Evolutionary conservation across 2,797 vertebrate species (phyloP).

Genomic region (Meda fulgida): DNA sequence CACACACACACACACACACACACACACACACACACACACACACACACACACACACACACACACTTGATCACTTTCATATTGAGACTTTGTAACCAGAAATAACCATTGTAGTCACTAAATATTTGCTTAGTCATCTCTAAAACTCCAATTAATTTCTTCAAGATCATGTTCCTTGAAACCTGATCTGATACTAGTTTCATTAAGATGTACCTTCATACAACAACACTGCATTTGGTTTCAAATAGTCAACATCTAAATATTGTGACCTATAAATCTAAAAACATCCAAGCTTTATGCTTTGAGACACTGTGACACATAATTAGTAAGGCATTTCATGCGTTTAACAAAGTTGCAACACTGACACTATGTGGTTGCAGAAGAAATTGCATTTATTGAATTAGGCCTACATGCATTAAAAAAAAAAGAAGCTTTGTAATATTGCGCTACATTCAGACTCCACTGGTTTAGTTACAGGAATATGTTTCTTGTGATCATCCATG

Average conservation of each 20-base stretch:
- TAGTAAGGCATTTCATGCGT: not conserved
- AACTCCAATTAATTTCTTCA: not conserved
- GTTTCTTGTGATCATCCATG: not conserved
- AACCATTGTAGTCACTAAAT: not conserved
- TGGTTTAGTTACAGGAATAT: not conserved
- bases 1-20: too few relatives aligned
- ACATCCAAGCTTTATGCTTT: not conserved
- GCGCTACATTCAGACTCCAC: not conserved
- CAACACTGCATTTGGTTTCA: not conserved
- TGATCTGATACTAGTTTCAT: not conserved
- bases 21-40: too few relatives aligned
- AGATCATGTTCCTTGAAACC: not conserved
- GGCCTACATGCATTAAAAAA: too few relatives aligned
- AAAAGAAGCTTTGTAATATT: not conserved
- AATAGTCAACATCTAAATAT: not conserved
- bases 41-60: too few relatives aligned
- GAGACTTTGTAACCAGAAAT: not conserved
- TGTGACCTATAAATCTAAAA: conserved; percentile 1
- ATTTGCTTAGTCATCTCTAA: conserved; percentile 9
- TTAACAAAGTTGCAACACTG: conserved; percentile 2
- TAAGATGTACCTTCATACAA: not conserved
- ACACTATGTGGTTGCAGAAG: conserved; percentile 24
- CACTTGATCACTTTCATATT: too few relatives aligned
- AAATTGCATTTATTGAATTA: not conserved
- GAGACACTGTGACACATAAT: not conserved